These are phyloP conservation scores for Arenaria interpres DNA, from an alignment of 2,113 vertebrate genomes.

Conservation along the genomic window DNA sequence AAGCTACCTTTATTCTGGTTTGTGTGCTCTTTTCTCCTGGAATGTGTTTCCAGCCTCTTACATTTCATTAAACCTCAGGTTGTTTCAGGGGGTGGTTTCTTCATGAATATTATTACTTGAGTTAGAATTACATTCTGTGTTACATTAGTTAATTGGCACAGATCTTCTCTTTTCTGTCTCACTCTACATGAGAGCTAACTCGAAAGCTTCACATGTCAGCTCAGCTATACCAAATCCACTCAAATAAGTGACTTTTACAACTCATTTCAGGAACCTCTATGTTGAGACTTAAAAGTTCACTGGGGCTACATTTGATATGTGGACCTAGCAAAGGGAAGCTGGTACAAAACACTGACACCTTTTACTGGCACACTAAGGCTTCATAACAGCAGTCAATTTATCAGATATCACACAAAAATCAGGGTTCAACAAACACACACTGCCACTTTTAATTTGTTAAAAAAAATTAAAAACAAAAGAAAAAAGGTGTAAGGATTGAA, in stretches of 20 bases:
- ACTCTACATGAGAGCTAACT: not conserved
- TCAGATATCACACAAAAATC: not conserved
- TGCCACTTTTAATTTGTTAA: not conserved
- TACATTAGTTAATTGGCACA: not conserved
- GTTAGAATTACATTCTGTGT: not conserved
- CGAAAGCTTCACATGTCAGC: not conserved
- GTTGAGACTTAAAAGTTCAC: not conserved
- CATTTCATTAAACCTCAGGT: not conserved
- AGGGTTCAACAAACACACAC: not conserved
- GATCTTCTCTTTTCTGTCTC: not conserved
- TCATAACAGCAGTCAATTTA: rapidly evolving
- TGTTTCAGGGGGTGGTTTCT: not conserved
- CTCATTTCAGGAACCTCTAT: not conserved
- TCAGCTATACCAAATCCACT: not conserved
- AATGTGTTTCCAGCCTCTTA: not conserved
- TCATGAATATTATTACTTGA: not conserved
- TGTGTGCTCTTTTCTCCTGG: not conserved
- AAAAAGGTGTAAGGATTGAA: not conserved
- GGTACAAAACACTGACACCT: not conserved
- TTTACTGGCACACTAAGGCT: not conserved
- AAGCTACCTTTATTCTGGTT: not conserved
- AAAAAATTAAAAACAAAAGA: not conserved
- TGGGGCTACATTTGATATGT: not conserved
- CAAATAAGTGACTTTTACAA: not conserved
- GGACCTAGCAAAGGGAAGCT: not conserved